These are phyloP conservation scores for Pterois miles DNA, from an alignment of 2,797 vertebrate species.

Conservation along the genomic window DNA sequence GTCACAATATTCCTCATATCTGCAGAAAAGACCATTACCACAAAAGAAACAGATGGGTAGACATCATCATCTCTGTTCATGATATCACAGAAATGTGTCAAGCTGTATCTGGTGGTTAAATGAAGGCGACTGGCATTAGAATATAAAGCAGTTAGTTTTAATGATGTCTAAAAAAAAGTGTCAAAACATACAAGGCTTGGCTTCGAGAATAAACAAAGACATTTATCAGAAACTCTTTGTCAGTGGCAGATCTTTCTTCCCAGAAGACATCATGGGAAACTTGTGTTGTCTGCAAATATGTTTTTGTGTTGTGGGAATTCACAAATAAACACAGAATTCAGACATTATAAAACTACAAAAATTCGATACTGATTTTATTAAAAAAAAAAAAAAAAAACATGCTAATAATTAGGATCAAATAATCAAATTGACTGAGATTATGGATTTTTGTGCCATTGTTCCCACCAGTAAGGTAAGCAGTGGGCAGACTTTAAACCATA, in stretches of 20 bases:
- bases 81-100: not conserved
- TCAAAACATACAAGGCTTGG: not conserved
- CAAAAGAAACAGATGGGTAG: not conserved
- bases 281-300: not conserved
- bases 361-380: not conserved
- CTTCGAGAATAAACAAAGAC: not conserved
- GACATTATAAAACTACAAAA: not conserved
- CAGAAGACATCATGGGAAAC: not conserved
- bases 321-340: not conserved
- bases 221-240: not conserved
- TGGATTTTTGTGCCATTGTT: not conserved
- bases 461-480: not conserved
- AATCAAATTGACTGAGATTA: not conserved
- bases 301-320: not conserved
- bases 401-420: not conserved
- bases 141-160: not conserved
- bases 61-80: not conserved
- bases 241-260: not conserved
- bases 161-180: not conserved
- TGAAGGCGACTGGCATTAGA: not conserved
- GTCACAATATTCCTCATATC: not conserved
- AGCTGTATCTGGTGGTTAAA: not conserved
- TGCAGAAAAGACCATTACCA: not conserved
- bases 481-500: not conserved
- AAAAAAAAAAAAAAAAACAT: too few species aligned